Evolutionary conservation across 2,888 invertebrate species (phyloP).

Genomic region (Drosophila quinaria): DNA sequence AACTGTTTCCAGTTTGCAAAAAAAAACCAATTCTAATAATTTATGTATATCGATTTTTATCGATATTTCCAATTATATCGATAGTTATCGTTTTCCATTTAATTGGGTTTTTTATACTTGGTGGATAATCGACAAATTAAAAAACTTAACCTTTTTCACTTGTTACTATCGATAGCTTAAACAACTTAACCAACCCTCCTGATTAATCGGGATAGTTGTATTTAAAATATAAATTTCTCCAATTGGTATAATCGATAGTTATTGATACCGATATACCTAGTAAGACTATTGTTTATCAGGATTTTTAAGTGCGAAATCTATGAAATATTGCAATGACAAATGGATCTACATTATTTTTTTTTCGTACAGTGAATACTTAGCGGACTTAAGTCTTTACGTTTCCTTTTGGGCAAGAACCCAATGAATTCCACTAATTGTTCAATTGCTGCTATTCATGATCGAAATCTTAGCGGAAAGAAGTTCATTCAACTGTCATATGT

Average conservation of each 20-base stretch:
- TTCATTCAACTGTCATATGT: constrained; percentile 20
- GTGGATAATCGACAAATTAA: no score
- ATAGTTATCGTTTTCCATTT: no score
- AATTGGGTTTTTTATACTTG: no score
- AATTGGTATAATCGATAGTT: no score
- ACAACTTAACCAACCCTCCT: no score
- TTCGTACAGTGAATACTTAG: background rate
- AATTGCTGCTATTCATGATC: constrained; percentile 14
- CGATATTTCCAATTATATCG: no score
- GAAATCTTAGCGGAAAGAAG: constrained; percentile 2
- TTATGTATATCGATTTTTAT: background rate
- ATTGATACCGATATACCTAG: background rate
- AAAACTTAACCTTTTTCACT: no score
- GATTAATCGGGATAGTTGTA: no score
- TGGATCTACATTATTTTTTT: background rate
- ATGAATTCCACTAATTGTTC: constrained; percentile 21
- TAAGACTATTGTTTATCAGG: background rate
- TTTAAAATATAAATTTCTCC: no score
- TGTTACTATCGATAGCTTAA: no score
- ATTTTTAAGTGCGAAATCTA: background rate
- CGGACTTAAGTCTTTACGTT: background rate
- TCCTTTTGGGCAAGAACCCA: constrained; percentile 1
- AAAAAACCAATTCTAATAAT: background rate
- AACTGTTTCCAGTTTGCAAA: background rate
- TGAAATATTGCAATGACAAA: background rate